Evolutionary conservation across 2,888 invertebrate genomes (phyloP).

Genomic region (Pollenia amentaria): DNA sequence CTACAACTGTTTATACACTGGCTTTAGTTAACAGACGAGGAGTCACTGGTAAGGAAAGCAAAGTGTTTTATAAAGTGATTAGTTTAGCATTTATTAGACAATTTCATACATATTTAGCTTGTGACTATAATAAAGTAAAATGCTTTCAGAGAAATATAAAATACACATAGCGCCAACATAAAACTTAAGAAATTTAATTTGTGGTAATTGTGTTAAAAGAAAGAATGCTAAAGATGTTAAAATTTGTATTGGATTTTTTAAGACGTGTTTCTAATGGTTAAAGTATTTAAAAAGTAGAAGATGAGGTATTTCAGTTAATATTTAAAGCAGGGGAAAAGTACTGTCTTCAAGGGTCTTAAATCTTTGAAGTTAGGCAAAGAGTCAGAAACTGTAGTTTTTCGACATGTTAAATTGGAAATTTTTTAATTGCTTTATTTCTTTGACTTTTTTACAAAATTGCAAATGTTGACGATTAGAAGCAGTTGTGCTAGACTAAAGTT

Average conservation of each 20-base stretch:
- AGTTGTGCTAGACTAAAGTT: too few relatives aligned
- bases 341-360: too few relatives aligned
- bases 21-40: conserved; percentile 14
- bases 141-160: conserved; percentile 1
- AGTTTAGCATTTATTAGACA: conserved; percentile 62
- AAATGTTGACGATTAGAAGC: too few relatives aligned
- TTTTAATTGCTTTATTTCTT: too few relatives aligned
- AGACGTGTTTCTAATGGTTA: conserved; percentile 6
- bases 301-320: neutral
- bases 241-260: neutral
- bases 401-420: too few relatives aligned
- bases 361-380: too few relatives aligned
- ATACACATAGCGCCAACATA: neutral
- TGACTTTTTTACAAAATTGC: too few relatives aligned
- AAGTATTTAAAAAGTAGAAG: neutral
- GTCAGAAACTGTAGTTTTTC: too few relatives aligned
- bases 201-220: conserved; percentile 34
- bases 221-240: neutral
- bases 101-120: conserved; percentile 38
- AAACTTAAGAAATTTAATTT: conserved; percentile 29
- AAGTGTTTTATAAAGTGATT: conserved; percentile 62
- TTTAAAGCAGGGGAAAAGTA: neutral
- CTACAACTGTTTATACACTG: neutral
- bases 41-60: conserved; percentile 30
- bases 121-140: conserved; percentile 31